These are phyloP conservation scores for Acanthoscelides obtectus DNA, from an alignment of 2,888 invertebrate genomes.

Conservation along the genomic window DNA sequence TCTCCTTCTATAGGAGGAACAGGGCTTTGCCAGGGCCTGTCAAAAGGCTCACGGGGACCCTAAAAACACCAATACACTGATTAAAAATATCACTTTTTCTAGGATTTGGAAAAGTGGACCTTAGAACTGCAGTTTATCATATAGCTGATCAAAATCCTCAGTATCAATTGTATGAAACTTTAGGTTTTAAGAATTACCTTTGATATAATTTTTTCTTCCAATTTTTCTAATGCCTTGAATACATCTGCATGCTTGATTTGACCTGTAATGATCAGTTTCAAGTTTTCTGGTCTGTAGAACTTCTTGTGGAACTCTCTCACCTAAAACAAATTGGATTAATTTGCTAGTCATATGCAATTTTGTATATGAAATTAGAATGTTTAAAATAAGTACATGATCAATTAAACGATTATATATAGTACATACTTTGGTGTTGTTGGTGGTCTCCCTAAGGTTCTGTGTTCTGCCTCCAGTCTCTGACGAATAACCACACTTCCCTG, in stretches of 20 bases:
- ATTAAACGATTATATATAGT: constrained; percentile 1
- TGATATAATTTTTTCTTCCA: constrained; percentile 72
- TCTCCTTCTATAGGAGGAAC: constrained; percentile 58
- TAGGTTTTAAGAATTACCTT: no score
- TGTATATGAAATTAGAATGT: no score
- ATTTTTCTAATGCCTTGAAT: constrained; percentile 63
- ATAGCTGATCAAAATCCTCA: no score
- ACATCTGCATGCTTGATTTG: constrained; percentile 71
- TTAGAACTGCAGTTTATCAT: no score
- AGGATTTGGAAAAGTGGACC: no score
- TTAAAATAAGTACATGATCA: constrained; percentile 33
- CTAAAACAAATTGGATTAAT: constrained; percentile 52
- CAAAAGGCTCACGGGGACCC: constrained; percentile 55
- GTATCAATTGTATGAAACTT: no score
- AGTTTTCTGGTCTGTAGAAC: constrained; percentile 85
- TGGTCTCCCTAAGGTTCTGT: constrained; percentile 77
- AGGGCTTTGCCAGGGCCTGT: constrained; percentile 71
- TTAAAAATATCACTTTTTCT: background rate
- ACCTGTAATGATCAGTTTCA: constrained; percentile 79
- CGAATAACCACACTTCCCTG: constrained; percentile 77
- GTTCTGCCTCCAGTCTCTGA: constrained; percentile 81
- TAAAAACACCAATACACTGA: constrained; percentile 27
- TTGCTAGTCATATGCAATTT: no score
- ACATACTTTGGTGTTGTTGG: constrained; percentile 71
- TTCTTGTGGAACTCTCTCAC: constrained; percentile 75